These are phyloP conservation scores for Lampris megalopsis DNA, from an alignment of 2,113 vertebrate genomes.

Conservation along the genomic window DNA sequence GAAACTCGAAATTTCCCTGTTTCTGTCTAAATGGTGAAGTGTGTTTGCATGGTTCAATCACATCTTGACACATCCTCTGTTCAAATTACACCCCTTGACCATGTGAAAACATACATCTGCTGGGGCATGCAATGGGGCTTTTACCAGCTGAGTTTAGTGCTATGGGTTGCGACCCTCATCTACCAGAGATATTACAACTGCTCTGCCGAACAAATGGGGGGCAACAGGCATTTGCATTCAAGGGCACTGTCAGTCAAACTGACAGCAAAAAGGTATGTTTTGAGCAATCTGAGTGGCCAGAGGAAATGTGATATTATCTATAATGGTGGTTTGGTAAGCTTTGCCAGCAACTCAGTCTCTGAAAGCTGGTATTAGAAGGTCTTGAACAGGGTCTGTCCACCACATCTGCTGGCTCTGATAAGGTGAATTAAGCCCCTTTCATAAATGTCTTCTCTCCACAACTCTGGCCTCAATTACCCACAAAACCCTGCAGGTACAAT, in stretches of 20 bases:
- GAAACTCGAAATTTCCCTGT: not conserved
- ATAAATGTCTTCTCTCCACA: constrained; percentile 37
- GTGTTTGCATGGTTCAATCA: constrained; percentile 17
- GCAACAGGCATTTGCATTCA: constrained; percentile 35
- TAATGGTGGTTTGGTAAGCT: constrained; percentile 48
- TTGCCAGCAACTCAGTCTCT: constrained; percentile 35
- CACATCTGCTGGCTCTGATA: constrained; percentile 67
- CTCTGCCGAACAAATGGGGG: constrained; percentile 22
- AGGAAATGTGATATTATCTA: constrained; percentile 51
- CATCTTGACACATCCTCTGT: not conserved
- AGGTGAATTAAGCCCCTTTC: constrained; percentile 50
- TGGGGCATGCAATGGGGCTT: not conserved
- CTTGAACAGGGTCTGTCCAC: constrained; percentile 43
- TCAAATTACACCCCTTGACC: constrained; percentile 14
- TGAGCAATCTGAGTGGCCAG: constrained; percentile 21
- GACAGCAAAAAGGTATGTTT: constrained; percentile 2
- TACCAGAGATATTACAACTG: not conserved
- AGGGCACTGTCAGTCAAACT: constrained; percentile 12
- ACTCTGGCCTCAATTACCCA: constrained; percentile 66
- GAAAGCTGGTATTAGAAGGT: constrained; percentile 43
- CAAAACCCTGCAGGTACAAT: constrained; percentile 61
- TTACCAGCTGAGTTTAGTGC: not conserved
- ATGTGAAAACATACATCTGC: not conserved
- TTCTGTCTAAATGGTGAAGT: not conserved
- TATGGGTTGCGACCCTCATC: constrained; percentile 5